Conservation (phyloP, 2,113 vertebrate species). For the Serilophus lunatus region DNA sequence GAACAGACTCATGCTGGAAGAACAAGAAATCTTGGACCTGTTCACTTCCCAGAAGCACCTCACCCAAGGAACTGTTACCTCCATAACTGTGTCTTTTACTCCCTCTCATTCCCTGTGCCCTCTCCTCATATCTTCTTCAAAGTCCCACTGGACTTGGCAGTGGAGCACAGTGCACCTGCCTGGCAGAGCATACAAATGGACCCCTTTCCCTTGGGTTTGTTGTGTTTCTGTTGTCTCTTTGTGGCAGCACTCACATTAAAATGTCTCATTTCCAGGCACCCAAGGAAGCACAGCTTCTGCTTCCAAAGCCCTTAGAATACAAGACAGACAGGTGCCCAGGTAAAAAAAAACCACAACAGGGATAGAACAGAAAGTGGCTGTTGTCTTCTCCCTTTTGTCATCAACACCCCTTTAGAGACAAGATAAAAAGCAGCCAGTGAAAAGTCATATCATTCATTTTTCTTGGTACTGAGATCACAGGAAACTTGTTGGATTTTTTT, state of each 20-base stretch:
- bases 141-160: background rate
- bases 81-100: background rate
- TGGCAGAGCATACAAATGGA: background rate
- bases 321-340: background rate
- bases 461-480: background rate
- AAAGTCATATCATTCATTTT: background rate
- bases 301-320: background rate
- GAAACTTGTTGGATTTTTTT: background rate
- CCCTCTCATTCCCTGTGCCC: background rate
- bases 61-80: background rate
- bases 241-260: background rate
- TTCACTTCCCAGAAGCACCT: background rate
- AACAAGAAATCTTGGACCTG: background rate
- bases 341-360: background rate
- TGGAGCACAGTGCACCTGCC: background rate
- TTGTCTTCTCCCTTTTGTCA: background rate
- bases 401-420: background rate
- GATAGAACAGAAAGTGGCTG: background rate
- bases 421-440: slow-evolving; percentile 15
- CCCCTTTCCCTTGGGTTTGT: background rate
- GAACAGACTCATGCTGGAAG: background rate
- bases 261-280: background rate
- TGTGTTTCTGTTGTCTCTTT: background rate
- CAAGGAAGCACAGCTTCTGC: background rate
- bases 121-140: background rate